Conservation (phyloP, 2,797 vertebrate genomes). For the Falco concolor region DNA sequence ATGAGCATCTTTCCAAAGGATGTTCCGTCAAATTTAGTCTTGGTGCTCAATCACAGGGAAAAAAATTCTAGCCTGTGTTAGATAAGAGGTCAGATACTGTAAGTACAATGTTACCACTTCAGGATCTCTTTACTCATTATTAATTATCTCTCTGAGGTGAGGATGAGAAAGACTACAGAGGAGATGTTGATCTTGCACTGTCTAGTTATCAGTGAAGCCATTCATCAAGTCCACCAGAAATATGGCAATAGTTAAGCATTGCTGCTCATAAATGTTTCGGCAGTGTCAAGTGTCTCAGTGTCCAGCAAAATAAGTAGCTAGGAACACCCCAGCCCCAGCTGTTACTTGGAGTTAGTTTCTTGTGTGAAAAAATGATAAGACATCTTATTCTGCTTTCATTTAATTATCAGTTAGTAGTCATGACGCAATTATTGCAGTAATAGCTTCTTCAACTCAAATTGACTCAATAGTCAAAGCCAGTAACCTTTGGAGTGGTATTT, state of each 20-base stretch:
- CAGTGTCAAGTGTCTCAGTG: not conserved
- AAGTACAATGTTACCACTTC: not conserved
- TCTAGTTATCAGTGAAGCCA: not conserved
- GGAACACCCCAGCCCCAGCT: too few species aligned
- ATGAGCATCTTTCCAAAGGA: not conserved
- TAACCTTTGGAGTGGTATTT: not conserved
- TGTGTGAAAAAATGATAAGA: not conserved
- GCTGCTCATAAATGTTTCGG: not conserved
- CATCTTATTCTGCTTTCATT: not conserved
- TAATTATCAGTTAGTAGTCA: not conserved
- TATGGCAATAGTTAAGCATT: rapidly evolving
- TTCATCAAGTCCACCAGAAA: not conserved
- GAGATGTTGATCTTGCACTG: not conserved
- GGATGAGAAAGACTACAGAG: not conserved
- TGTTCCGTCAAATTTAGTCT: not conserved
- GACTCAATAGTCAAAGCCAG: not conserved
- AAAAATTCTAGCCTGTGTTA: not conserved
- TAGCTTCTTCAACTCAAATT: not conserved
- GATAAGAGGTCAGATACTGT: not conserved
- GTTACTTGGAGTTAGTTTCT: not conserved
- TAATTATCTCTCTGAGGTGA: not conserved
- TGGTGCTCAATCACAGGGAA: not conserved
- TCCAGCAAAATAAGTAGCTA: not conserved
- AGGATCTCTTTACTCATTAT: not conserved
- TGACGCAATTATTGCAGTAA: not conserved